phyloP scores from a whole-genome alignment of 2,888 invertebrate genomes.

The Argyra leucocephala region DNA sequence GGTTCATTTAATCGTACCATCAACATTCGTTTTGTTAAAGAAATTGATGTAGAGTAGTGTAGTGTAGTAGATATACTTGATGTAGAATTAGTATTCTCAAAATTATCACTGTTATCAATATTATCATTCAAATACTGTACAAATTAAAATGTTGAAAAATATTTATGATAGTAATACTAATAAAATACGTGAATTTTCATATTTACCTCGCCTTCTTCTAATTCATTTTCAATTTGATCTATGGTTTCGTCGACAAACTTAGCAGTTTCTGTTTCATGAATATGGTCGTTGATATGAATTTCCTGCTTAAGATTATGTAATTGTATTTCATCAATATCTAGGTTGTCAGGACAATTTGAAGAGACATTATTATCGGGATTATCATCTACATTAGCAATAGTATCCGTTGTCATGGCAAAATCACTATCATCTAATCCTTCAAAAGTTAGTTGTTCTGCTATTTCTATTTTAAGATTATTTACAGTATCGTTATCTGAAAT shows the following conservation, averaged over 20 bases:
- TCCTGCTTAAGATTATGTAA: not conserved
- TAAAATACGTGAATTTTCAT: not conserved
- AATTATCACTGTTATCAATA: not conserved
- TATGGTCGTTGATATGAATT: not conserved
- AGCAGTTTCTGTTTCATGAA: not conserved
- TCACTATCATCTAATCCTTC: not conserved
- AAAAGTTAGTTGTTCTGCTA: not conserved
- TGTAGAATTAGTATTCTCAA: not conserved
- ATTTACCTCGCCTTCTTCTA: not conserved
- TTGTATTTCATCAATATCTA: not conserved
- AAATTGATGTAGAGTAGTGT: not conserved
- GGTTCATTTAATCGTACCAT: not conserved
- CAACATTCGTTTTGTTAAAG: not conserved
- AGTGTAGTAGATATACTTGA: not conserved
- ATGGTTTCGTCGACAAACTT: not conserved
- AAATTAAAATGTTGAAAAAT: not conserved
- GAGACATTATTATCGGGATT: not conserved
- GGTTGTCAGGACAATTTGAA: no score
- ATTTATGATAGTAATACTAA: not conserved
- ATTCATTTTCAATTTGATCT: slow-evolving; percentile 10
- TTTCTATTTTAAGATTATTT: not conserved
- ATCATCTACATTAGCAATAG: not conserved
- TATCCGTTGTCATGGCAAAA: not conserved
- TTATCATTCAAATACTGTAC: not conserved
- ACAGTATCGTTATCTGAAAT: not conserved